Percentiles rank a stretch among this genome's conserved stretches.
Evolutionary conservation across 2,797 vertebrate species (phyloP).

Genomic region (Falco novaeseelandiae): DNA sequence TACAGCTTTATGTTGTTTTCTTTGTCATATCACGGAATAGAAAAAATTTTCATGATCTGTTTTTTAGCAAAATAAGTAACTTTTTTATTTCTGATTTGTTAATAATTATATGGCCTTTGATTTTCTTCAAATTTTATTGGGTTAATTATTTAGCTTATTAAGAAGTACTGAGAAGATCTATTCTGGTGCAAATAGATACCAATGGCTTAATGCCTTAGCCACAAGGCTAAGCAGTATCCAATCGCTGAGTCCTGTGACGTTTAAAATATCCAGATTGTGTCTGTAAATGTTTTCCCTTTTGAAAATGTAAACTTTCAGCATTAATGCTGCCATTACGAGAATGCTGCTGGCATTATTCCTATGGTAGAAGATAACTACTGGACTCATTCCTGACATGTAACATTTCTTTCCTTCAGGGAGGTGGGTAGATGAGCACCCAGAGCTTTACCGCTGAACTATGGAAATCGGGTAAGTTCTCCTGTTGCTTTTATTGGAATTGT

Average conservation of each 20-base stretch:
- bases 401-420: not conserved
- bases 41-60: not conserved
- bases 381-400: not conserved
- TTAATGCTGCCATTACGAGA: conserved; percentile 31
- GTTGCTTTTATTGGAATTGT: not conserved
- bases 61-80: not conserved
- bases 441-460: not conserved
- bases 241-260: not conserved
- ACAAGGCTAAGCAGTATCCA: not conserved
- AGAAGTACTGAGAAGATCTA: not conserved
- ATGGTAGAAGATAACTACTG: not conserved
- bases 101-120: not conserved
- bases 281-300: conserved; percentile 28
- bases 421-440: not conserved
- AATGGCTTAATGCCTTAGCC: not conserved
- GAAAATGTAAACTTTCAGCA: conserved; percentile 28
- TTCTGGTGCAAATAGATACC: not conserved
- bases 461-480: not conserved
- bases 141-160: conserved; percentile 4
- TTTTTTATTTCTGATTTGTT: not conserved
- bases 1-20: not conserved
- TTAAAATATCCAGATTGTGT: conserved; percentile 29
- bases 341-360: not conserved
- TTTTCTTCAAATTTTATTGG: not conserved
- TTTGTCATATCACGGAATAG: not conserved